Conservation (phyloP, 2,113 vertebrate genomes). For the Pao palembangensis region DNA sequence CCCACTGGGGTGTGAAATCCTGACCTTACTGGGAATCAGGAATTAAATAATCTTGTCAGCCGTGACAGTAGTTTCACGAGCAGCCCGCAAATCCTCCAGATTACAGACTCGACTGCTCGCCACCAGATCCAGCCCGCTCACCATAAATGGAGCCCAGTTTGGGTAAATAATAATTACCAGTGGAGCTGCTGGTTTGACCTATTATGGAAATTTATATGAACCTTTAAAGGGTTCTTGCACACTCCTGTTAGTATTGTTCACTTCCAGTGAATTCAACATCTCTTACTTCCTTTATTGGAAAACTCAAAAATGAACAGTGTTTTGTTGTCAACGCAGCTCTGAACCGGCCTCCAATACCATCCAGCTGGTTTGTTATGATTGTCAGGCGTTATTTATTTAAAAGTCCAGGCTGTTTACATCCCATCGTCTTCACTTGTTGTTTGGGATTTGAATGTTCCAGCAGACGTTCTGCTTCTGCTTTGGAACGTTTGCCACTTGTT, state of each 20-base stretch:
- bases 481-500: constrained; percentile 17
- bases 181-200: constrained; percentile 39
- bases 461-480: constrained; percentile 24
- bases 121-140: constrained; percentile 36
- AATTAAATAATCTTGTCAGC: constrained; percentile 56
- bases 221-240: constrained; percentile 10
- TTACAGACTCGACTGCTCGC: constrained; percentile 40
- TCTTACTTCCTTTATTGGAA: background rate
- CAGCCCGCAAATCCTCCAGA: constrained; percentile 41
- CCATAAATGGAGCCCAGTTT: constrained; percentile 57
- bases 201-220: constrained; percentile 50
- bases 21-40: constrained; percentile 50
- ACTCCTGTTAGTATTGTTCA: background rate
- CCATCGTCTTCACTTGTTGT: constrained; percentile 13
- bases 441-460: constrained; percentile 10
- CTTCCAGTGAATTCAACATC: background rate
- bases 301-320: background rate
- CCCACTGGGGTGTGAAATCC: constrained; percentile 42
- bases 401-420: constrained; percentile 4
- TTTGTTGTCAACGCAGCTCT: too few relatives aligned
- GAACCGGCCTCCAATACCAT: background rate
- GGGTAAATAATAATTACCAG: constrained; percentile 62
- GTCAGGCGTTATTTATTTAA: constrained; percentile 19
- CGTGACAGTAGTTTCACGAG: constrained; percentile 51
- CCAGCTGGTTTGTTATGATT: constrained; percentile 5